These are phyloP conservation scores for Lagocephalus sceleratus DNA, from an alignment of 2,797 vertebrate species.

Conservation along the genomic window DNA sequence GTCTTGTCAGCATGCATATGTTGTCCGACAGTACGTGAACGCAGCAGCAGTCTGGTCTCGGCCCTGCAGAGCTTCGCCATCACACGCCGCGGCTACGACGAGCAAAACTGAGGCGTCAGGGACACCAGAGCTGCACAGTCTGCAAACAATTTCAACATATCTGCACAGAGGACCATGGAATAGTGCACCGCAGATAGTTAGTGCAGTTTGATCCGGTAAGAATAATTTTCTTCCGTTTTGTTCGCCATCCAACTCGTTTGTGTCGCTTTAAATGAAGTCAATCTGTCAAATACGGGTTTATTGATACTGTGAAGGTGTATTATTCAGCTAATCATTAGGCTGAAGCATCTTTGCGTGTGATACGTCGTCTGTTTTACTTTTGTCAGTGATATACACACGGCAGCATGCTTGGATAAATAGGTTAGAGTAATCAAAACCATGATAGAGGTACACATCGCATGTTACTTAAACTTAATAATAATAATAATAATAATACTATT, in stretches of 20 bases:
- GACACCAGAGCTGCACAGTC: background rate
- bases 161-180: background rate
- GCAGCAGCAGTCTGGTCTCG: background rate
- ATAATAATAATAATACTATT: too few species aligned
- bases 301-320: background rate
- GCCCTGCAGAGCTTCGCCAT: slow-evolving; percentile 1
- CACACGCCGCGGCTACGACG: background rate
- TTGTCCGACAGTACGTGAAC: background rate
- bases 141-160: background rate
- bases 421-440: background rate
- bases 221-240: background rate
- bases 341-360: too few species aligned
- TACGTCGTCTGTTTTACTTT: background rate
- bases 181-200: background rate
- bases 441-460: background rate
- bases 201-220: background rate
- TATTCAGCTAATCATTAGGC: too few species aligned
- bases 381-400: background rate
- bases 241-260: background rate
- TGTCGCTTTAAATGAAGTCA: background rate
- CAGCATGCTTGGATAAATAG: background rate
- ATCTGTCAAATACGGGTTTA: background rate
- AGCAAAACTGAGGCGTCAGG: background rate
- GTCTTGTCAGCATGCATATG: too few species aligned
- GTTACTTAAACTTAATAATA: too few species aligned